phyloP scores from a whole-genome alignment of 2,113 vertebrate species.

The Lepus timidus region DNA sequence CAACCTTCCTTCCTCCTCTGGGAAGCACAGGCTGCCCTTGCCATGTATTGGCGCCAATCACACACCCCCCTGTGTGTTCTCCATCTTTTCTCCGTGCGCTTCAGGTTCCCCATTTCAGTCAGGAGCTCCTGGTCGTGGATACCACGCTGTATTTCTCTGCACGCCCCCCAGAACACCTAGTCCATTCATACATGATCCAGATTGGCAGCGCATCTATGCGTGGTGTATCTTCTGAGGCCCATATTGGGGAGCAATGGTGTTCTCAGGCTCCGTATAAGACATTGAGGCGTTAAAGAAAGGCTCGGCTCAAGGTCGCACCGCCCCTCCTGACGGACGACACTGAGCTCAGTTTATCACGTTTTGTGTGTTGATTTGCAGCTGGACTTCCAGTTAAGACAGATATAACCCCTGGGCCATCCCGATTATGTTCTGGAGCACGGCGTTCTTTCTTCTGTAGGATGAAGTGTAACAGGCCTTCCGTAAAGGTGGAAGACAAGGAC shows the following conservation, averaged over 20 bases:
- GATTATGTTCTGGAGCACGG: conserved; percentile 96
- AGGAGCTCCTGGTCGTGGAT: not conserved
- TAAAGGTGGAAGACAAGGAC: conserved; percentile 99
- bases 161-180: not conserved
- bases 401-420: conserved; percentile 96
- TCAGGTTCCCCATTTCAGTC: not conserved
- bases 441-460: conserved; percentile 99
- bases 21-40: not conserved
- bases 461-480: conserved; percentile 98
- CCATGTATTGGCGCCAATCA: not conserved
- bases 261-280: not conserved
- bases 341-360: conserved; percentile 70
- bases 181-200: not conserved
- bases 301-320: conserved; percentile 59
- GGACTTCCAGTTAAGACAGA: conserved; percentile 99
- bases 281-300: conserved; percentile 41
- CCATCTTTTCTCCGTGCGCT: not conserved
- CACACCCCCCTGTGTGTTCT: fast-evolving
- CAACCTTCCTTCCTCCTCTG: not conserved
- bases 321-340: conserved; percentile 29
- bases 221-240: not conserved
- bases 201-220: fast-evolving
- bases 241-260: not conserved
- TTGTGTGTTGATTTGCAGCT: conserved; percentile 89
- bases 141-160: not conserved